Evolutionary conservation across 2,113 vertebrate genomes (phyloP).

Genomic region (Nycticebus coucang): DNA sequence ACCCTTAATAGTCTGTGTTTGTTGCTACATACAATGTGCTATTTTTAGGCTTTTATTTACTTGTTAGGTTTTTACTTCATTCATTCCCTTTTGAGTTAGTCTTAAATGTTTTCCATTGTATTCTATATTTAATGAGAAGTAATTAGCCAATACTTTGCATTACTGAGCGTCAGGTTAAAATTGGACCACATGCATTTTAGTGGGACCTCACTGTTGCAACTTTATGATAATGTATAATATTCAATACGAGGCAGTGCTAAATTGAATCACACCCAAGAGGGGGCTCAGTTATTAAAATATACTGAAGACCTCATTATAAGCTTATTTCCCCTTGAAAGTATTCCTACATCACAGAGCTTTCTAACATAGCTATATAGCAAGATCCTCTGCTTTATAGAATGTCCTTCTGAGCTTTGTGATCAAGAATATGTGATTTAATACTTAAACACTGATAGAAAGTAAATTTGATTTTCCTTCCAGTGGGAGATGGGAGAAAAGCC

Average conservation of each 20-base stretch:
- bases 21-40: not conserved
- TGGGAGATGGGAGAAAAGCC: not conserved
- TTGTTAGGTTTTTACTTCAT: not conserved
- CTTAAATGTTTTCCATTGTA: not conserved
- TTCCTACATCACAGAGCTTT: not conserved
- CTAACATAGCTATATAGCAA: not conserved
- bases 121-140: not conserved
- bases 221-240: not conserved
- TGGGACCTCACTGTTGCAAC: not conserved
- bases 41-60: not conserved
- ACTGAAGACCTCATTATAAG: not conserved
- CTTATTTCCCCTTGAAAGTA: not conserved
- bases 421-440: conserved; percentile 36
- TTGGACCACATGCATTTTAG: not conserved
- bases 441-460: not conserved
- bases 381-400: not conserved
- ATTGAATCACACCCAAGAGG: not conserved
- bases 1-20: not conserved
- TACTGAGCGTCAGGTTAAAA: not conserved
- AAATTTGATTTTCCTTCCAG: conserved; percentile 54
- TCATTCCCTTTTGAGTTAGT: not conserved
- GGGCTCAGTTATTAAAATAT: conserved; percentile 11
- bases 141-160: not conserved
- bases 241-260: not conserved
- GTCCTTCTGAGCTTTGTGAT: not conserved